Conservation (phyloP, 2,888 invertebrate species). For the Plebejus melissa region DNA sequence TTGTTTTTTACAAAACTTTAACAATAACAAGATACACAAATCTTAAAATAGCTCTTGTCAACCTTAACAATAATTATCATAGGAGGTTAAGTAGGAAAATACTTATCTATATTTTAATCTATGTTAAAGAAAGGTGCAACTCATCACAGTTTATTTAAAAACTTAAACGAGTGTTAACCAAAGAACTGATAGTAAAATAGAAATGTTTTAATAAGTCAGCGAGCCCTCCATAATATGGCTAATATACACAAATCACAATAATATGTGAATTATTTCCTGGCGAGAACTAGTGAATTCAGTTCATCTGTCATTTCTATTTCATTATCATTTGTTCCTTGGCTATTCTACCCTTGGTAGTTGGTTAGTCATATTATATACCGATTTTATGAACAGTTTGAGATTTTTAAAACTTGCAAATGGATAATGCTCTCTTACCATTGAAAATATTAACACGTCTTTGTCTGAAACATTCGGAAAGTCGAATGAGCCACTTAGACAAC, state of each 20-base stretch:
- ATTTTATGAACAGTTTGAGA: neutral
- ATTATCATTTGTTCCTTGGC: neutral
- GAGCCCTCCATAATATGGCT: neutral
- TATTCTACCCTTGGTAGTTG: too few species aligned
- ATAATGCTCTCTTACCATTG: neutral
- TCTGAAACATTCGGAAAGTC: too few species aligned
- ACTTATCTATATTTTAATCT: conserved; percentile 25
- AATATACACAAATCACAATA: neutral
- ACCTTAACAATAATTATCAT: neutral
- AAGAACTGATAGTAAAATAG: neutral
- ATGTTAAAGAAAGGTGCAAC: conserved; percentile 13
- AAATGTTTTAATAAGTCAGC: neutral
- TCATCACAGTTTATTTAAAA: conserved; percentile 20
- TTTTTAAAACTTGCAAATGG: neutral
- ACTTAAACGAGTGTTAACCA: neutral
- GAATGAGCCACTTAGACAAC: too few species aligned
- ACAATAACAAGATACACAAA: conserved; percentile 7
- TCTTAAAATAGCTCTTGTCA: neutral
- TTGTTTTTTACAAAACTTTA: neutral
- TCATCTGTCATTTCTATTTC: neutral
- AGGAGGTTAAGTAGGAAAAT: conserved; percentile 18
- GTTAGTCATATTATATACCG: neutral
- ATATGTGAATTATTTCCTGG: neutral
- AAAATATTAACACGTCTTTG: too few species aligned
- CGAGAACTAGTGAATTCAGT: neutral